Evolutionary conservation across 2,113 vertebrate species (phyloP).

Genomic region (Pollachius pollachius): DNA sequence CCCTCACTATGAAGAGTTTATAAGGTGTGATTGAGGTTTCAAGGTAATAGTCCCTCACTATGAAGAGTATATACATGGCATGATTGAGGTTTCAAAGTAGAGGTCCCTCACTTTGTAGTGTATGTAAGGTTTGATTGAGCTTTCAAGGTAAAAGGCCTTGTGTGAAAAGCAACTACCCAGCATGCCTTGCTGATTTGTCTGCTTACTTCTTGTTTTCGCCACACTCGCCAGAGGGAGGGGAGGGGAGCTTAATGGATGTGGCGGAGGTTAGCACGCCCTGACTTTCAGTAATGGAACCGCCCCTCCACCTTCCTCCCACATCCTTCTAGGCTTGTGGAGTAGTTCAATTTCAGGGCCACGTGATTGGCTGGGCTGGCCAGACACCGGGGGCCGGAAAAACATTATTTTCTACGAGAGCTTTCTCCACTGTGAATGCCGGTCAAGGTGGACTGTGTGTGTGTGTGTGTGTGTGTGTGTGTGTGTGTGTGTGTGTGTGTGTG

Average conservation of each 20-base stretch:
- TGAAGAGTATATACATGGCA: conserved; percentile 24
- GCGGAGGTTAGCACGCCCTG: conserved; percentile 37
- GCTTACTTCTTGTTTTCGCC: conserved; percentile 35
- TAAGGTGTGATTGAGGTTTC: conserved; percentile 66
- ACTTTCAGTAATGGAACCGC: conserved; percentile 60
- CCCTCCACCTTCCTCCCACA: conserved; percentile 28
- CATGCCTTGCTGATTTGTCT: conserved; percentile 54
- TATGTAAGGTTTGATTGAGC: conserved; percentile 60
- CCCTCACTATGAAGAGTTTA: conserved; percentile 6
- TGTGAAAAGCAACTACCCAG: conserved; percentile 55
- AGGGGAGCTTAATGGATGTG: conserved; percentile 50
- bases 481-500: too few relatives aligned
- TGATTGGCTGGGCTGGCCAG: conserved; percentile 21
- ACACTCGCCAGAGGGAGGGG: conserved; percentile 29
- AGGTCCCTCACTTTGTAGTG: conserved; percentile 31
- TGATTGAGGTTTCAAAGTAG: conserved; percentile 66
- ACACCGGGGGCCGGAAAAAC: conserved; percentile 26
- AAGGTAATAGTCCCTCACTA: conserved; percentile 45
- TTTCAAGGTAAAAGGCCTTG: conserved; percentile 55
- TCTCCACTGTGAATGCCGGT: background rate
- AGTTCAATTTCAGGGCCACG: conserved; percentile 48
- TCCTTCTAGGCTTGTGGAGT: conserved; percentile 34
- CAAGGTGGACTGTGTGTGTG: background rate
- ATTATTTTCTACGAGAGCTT: conserved; percentile 19
- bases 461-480: too few relatives aligned